phyloP scores from a whole-genome alignment of 1,140 invertebrate species.

The Manduca sexta region DNA sequence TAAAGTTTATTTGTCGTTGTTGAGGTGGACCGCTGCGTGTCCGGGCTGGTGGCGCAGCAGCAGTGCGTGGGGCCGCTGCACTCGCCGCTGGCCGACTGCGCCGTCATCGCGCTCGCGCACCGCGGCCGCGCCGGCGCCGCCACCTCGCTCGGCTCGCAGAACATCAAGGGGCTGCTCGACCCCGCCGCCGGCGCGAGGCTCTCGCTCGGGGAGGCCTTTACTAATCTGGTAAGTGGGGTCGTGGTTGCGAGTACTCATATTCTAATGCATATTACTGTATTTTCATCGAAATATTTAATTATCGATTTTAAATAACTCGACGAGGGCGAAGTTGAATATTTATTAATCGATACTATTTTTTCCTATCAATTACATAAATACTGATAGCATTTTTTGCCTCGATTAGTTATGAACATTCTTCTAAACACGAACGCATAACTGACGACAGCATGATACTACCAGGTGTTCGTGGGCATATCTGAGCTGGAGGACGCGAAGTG shows the following conservation, averaged over 20 bases:
- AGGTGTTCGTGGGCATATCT: slow-evolving; percentile 90
- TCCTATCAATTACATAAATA: too few relatives aligned
- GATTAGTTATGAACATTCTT: too few relatives aligned
- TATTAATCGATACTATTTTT: too few relatives aligned
- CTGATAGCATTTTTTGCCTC: too few relatives aligned
- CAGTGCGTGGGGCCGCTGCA: slow-evolving; percentile 98
- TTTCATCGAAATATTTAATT: too few relatives aligned
- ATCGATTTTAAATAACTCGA: too few relatives aligned
- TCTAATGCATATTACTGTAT: too few relatives aligned
- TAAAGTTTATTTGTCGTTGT: background rate
- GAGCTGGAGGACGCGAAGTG: slow-evolving; percentile 94
- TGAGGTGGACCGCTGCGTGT: slow-evolving; percentile 94
- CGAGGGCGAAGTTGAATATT: too few relatives aligned
- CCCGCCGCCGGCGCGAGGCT: slow-evolving; percentile 90
- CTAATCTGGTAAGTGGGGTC: slow-evolving; percentile 91
- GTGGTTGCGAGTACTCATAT: too few relatives aligned
- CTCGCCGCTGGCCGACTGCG: slow-evolving; percentile 95
- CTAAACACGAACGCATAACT: too few relatives aligned
- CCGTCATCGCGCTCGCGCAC: slow-evolving; percentile 90
- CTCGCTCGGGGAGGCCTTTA: slow-evolving; percentile 94
- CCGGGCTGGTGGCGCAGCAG: slow-evolving; percentile 96
- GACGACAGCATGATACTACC: too few relatives aligned
- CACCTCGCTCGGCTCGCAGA: slow-evolving; percentile 97
- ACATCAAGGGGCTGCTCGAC: slow-evolving; percentile 92
- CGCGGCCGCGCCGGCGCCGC: slow-evolving; percentile 86